Evolutionary conservation across 2,797 vertebrate species (phyloP).

Genomic region (Chiroxiphia lanceolata): DNA sequence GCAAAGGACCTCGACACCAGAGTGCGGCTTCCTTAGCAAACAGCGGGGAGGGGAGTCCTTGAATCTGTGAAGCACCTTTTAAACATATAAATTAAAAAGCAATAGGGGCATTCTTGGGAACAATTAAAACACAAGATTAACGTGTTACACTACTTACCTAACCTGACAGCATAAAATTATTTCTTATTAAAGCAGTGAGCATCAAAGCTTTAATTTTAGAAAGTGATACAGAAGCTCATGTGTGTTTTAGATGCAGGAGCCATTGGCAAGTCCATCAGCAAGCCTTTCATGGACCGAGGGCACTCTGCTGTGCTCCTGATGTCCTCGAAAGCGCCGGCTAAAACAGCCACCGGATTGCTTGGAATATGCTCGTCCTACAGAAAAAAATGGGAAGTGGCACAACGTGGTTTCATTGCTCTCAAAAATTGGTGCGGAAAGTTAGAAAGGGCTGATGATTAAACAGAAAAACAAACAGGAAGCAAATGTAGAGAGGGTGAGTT

Average conservation of each 20-base stretch:
- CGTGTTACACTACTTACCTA: background rate
- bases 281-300: background rate
- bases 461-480: background rate
- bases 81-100: background rate
- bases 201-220: background rate
- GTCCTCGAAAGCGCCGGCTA: background rate
- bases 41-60: background rate
- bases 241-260: background rate
- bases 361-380: background rate
- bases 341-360: background rate
- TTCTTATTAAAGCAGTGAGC: background rate
- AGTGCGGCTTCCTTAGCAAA: background rate
- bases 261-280: accelerated
- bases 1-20: background rate
- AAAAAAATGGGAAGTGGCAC: background rate
- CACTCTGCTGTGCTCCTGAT: accelerated
- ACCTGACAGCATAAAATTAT: background rate
- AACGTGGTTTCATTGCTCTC: background rate
- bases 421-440: background rate
- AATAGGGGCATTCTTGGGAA: background rate
- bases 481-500: background rate
- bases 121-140: background rate
- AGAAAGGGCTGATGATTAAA: background rate
- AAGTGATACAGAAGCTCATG: background rate
- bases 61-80: background rate